These are phyloP conservation scores for Germaria angustata DNA, from an alignment of 2,888 invertebrate species.

Conservation along the genomic window DNA sequence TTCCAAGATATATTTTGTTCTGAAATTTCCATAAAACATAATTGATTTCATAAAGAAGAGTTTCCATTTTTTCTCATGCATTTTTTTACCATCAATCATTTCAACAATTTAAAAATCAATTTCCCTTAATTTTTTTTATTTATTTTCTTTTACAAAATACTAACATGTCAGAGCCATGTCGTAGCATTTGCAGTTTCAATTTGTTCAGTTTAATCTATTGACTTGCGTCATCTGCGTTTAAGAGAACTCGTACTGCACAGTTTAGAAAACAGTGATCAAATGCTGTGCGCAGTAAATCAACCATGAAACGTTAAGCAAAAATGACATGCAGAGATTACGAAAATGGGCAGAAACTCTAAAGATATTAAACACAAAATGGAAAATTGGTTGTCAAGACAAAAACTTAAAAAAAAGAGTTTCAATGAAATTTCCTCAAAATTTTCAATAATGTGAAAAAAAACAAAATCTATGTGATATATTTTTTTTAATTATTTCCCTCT, in stretches of 20 bases:
- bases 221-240: conserved; percentile 12
- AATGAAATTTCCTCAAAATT: not conserved
- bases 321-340: conserved; percentile 9
- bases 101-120: conserved; percentile 50
- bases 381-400: not conserved
- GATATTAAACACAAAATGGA: conserved; percentile 1
- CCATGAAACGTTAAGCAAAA: conserved; percentile 33
- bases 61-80: not conserved
- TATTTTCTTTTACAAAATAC: conserved; percentile 13
- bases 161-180: conserved; percentile 53
- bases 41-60: no score
- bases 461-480: no score
- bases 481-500: not conserved
- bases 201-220: conserved; percentile 33
- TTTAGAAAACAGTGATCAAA: not conserved
- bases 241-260: not conserved
- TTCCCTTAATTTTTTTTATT: not conserved
- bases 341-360: conserved; percentile 9
- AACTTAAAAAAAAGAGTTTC: not conserved
- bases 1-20: no score
- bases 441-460: no score
- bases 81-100: conserved; percentile 27
- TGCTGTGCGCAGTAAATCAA: conserved; percentile 29
- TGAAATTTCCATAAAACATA: no score
- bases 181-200: conserved; percentile 18